Evolutionary conservation across 2,113 vertebrate species (phyloP).

Genomic region (Triplophysa tibetana): DNA sequence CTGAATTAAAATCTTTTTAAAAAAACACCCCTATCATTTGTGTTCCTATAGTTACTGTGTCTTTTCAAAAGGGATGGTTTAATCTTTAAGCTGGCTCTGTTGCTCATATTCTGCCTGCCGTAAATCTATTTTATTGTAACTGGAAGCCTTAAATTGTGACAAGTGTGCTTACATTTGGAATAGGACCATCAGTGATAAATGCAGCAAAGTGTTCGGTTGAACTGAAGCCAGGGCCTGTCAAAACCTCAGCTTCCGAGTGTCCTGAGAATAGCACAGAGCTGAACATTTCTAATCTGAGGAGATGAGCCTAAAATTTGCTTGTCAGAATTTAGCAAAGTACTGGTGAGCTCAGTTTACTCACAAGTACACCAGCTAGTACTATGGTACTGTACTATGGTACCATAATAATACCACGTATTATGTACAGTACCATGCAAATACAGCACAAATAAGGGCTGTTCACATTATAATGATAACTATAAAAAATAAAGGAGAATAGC

Average conservation of each 20-base stretch:
- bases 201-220: slow-evolving; percentile 43
- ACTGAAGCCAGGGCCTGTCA: slow-evolving; percentile 17
- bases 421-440: no score
- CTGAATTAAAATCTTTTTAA: no score
- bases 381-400: not conserved
- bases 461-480: no score
- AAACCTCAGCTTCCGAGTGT: slow-evolving; percentile 27
- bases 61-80: slow-evolving; percentile 8
- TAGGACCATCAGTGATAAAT: slow-evolving; percentile 56
- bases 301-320: slow-evolving; percentile 44
- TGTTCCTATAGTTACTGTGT: slow-evolving; percentile 22
- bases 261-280: slow-evolving; percentile 34
- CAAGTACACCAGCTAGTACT: no score
- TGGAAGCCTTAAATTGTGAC: slow-evolving; percentile 44
- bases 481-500: no score
- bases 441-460: no score
- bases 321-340: not conserved
- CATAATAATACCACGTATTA: no score
- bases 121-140: slow-evolving; percentile 53
- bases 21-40: slow-evolving; percentile 10
- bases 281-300: slow-evolving; percentile 54
- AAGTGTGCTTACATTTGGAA: slow-evolving; percentile 53
- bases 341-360: no score
- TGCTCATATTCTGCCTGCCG: slow-evolving; percentile 33
- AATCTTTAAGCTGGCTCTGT: slow-evolving; percentile 36